These are phyloP conservation scores for Melanogrammus aeglefinus DNA, from an alignment of 2,797 vertebrate species.

Conservation along the genomic window DNA sequence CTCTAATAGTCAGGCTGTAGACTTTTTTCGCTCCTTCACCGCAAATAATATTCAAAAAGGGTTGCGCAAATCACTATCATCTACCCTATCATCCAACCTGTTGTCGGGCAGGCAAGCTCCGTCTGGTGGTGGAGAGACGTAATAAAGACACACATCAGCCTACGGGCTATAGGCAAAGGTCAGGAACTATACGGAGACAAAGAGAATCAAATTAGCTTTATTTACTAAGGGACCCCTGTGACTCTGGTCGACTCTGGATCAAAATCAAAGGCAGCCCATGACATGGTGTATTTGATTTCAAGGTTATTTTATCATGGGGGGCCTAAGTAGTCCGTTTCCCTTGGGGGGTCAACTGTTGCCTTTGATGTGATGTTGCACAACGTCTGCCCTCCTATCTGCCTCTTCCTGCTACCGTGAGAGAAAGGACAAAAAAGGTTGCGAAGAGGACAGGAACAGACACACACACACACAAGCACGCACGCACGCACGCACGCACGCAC, in stretches of 20 bases:
- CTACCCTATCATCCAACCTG: neutral
- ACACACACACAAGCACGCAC: too few relatives aligned
- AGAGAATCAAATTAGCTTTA: slow-evolving; percentile 36
- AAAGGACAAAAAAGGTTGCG: slow-evolving; percentile 16
- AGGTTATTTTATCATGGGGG: slow-evolving; percentile 37
- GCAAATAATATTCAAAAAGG: too few relatives aligned
- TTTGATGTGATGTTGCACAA: slow-evolving; percentile 28
- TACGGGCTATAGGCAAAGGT: slow-evolving; percentile 9
- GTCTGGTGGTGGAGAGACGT: neutral
- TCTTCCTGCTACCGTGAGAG: too few relatives aligned
- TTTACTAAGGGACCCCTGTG: slow-evolving; percentile 33
- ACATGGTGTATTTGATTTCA: slow-evolving; percentile 49
- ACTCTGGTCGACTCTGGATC: slow-evolving; percentile 39
- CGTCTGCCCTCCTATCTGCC: neutral
- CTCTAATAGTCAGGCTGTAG: neutral
- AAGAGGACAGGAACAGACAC: neutral
- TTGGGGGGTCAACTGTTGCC: slow-evolving; percentile 22
- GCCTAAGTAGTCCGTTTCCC: slow-evolving; percentile 8
- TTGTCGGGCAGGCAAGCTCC: neutral
- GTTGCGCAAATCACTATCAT: neutral
- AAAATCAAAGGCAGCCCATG: slow-evolving; percentile 36
- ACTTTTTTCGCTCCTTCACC: neutral
- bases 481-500: too few relatives aligned
- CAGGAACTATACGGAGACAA: slow-evolving; percentile 6
- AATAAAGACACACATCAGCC: slow-evolving; percentile 3